phyloP scores from a whole-genome alignment of 2,113 vertebrate species.

The Sminthopsis crassicaudata region DNA sequence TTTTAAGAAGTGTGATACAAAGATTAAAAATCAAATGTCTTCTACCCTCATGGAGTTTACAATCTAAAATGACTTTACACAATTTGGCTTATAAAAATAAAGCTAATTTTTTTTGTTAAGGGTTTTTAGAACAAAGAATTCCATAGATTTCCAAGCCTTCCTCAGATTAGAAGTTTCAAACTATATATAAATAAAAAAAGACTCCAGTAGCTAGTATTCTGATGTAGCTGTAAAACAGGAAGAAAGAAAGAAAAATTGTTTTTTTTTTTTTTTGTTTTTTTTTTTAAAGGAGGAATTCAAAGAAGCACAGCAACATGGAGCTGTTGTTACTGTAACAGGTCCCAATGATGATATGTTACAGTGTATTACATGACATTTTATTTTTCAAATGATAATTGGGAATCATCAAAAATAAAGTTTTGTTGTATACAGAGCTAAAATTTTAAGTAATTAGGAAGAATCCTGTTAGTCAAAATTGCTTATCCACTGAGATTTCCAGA shows the following conservation, averaged over 20 bases:
- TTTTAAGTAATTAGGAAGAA: background rate
- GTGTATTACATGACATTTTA: background rate
- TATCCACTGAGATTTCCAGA: background rate
- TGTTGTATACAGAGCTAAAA: background rate
- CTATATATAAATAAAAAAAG: background rate
- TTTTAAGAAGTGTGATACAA: background rate
- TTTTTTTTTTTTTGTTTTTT: too few relatives aligned
- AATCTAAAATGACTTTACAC: background rate
- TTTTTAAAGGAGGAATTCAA: background rate
- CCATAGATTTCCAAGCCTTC: background rate
- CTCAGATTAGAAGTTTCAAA: background rate
- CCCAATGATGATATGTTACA: background rate
- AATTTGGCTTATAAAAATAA: background rate
- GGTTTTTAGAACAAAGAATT: background rate
- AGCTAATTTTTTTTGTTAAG: background rate
- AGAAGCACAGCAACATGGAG: background rate
- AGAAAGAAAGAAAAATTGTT: background rate
- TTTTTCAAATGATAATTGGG: background rate
- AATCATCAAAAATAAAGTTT: constrained; percentile 2
- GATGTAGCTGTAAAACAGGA: background rate
- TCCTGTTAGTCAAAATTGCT: background rate
- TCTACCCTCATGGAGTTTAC: background rate
- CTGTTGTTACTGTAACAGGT: background rate
- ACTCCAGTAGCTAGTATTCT: background rate
- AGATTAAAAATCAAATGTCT: too few relatives aligned